Percentiles rank a stretch among this genome's conserved stretches.
phyloP scores from a whole-genome alignment of 2,113 vertebrate genomes.

The Pluvialis apricaria region DNA sequence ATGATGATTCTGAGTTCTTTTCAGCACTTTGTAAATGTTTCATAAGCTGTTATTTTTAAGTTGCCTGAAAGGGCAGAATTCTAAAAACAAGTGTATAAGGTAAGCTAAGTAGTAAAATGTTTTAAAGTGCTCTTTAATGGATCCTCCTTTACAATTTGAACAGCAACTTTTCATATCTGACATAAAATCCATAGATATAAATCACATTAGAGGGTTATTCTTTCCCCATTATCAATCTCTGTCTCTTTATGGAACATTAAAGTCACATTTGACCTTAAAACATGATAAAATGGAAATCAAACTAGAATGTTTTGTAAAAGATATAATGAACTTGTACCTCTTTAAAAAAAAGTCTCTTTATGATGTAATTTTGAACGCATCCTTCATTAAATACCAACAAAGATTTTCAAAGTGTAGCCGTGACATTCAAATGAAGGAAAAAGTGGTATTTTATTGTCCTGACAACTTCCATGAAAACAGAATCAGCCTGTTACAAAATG shows the following conservation, averaged over 20 bases:
- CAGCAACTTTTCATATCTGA: constrained; percentile 93
- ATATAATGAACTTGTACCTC: constrained; percentile 67
- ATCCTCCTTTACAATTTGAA: constrained; percentile 92
- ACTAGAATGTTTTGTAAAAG: constrained; percentile 70
- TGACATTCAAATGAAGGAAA: constrained; percentile 10
- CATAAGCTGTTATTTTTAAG: constrained; percentile 54
- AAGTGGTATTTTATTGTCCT: neutral
- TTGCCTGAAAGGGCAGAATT: constrained; percentile 60
- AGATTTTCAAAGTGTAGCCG: neutral
- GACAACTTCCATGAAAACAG: neutral
- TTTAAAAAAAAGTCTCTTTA: constrained; percentile 39
- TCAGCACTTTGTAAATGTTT: constrained; percentile 46
- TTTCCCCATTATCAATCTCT: constrained; percentile 96
- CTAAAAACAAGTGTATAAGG: constrained; percentile 73
- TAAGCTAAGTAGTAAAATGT: constrained; percentile 80
- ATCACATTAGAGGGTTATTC: constrained; percentile 93
- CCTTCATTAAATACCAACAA: constrained; percentile 52
- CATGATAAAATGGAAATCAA: constrained; percentile 79
- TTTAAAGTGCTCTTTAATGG: constrained; percentile 89
- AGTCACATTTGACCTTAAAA: constrained; percentile 90
- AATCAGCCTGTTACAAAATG: neutral
- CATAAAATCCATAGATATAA: constrained; percentile 99
- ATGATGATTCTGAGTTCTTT: neutral
- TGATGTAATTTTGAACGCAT: constrained; percentile 49
- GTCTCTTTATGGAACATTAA: constrained; percentile 92